These are phyloP conservation scores for Alaudala cheleensis DNA, from an alignment of 2,113 vertebrate genomes.

Conservation along the genomic window DNA sequence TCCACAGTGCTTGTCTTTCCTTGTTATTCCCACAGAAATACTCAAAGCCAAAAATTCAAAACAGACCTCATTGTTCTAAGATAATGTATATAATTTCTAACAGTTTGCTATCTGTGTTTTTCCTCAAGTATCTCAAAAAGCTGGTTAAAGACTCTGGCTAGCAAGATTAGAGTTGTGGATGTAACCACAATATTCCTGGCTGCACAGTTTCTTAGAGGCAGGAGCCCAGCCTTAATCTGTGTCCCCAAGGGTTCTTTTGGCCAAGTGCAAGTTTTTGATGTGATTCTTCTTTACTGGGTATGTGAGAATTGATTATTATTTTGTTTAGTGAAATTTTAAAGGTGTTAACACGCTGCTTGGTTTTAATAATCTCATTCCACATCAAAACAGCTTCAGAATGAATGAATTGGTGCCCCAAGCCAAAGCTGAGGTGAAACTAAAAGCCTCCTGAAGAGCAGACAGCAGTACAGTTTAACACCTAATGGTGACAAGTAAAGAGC, in stretches of 20 bases:
- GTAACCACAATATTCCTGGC: not conserved
- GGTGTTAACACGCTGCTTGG: not conserved
- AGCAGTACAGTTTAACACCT: not conserved
- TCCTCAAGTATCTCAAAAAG: not conserved
- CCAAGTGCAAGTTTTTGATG: not conserved
- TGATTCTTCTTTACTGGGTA: not conserved
- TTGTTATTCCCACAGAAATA: conserved; percentile 48
- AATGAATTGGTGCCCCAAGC: not conserved
- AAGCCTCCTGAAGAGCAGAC: not conserved
- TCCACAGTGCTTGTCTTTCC: conserved; percentile 34
- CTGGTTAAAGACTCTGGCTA: not conserved
- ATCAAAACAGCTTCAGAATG: not conserved
- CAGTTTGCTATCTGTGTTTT: conserved; percentile 11
- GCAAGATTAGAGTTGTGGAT: not conserved
- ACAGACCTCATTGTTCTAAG: not conserved
- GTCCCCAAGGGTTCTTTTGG: not conserved
- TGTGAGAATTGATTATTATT: not conserved
- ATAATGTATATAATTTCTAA: conserved; percentile 24
- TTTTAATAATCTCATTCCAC: not conserved
- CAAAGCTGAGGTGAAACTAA: not conserved
- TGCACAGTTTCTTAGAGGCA: not conserved
- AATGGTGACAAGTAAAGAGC: not conserved
- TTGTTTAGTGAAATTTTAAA: not conserved
- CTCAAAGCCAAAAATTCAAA: conserved; percentile 48
- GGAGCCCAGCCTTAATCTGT: not conserved